Conservation (phyloP, 2,797 vertebrate species). For the Takifugu rubripes region DNA sequence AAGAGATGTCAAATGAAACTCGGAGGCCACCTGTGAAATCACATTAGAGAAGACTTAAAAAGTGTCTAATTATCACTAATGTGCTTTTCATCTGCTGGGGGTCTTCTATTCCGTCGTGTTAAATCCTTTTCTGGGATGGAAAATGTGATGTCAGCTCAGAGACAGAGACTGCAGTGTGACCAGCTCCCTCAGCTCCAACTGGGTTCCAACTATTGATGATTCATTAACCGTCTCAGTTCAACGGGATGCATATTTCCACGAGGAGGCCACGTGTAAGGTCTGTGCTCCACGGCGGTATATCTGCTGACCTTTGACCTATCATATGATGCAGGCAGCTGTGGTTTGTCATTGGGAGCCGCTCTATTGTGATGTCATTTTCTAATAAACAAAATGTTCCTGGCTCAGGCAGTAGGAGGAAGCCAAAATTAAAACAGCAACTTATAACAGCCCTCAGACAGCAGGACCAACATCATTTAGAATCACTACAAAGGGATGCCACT, state of each 20-base stretch:
- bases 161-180: slow-evolving; percentile 27
- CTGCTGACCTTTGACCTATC: slow-evolving; percentile 2
- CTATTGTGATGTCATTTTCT: not conserved
- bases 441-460: no score
- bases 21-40: no score
- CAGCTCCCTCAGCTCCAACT: slow-evolving; percentile 38
- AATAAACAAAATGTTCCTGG: not conserved
- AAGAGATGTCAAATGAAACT: not conserved
- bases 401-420: not conserved
- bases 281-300: not conserved
- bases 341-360: no score
- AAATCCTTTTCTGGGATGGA: slow-evolving; percentile 6
- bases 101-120: slow-evolving; percentile 10
- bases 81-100: no score
- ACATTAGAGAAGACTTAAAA: no score
- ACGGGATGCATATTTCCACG: slow-evolving; percentile 14
- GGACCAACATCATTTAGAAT: no score
- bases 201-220: slow-evolving; percentile 46
- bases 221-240: slow-evolving; percentile 56
- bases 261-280: slow-evolving; percentile 7
- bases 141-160: slow-evolving; percentile 30
- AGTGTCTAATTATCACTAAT: no score
- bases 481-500: no score
- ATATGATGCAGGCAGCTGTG: slow-evolving; percentile 14
- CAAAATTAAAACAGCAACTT: not conserved